phyloP scores from a whole-genome alignment of 2,797 vertebrate species.

The Sebastes oblongus region DNA sequence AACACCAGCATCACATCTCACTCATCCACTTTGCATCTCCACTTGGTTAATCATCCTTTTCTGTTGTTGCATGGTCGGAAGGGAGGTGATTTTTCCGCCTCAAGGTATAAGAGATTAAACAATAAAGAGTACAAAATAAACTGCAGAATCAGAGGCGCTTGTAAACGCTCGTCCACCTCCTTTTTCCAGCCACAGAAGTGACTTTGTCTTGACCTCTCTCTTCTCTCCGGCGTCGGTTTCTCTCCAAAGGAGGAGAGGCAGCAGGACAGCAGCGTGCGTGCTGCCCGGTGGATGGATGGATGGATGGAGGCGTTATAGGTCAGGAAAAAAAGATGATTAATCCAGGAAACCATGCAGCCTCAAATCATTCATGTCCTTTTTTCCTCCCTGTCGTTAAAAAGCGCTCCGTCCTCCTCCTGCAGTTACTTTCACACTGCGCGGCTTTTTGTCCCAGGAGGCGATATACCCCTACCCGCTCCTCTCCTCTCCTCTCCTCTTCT shows the following conservation, averaged over 20 bases:
- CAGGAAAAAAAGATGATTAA: slow-evolving; percentile 9
- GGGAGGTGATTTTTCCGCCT: not conserved
- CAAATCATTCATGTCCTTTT: not conserved
- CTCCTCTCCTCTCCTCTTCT: slow-evolving; percentile 16
- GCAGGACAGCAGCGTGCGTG: slow-evolving; percentile 27
- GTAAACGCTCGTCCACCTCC: not conserved
- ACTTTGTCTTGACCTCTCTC: slow-evolving; percentile 77
- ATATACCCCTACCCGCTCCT: slow-evolving; percentile 59
- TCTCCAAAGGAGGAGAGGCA: slow-evolving; percentile 15
- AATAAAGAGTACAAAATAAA: not conserved
- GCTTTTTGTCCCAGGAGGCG: slow-evolving; percentile 65
- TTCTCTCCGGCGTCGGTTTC: slow-evolving; percentile 19
- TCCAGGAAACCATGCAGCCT: not conserved
- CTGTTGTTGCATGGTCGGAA: not conserved
- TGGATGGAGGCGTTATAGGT: slow-evolving; percentile 27
- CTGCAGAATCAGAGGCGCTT: not conserved
- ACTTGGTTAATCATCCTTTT: slow-evolving; percentile 8
- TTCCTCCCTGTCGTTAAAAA: not conserved
- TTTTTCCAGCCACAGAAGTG: slow-evolving; percentile 53
- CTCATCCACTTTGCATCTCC: slow-evolving; percentile 15
- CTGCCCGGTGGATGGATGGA: slow-evolving; percentile 29
- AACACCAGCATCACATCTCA: slow-evolving; percentile 32
- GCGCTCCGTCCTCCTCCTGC: slow-evolving; percentile 38
- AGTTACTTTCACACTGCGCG: slow-evolving; percentile 68
- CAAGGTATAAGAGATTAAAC: not conserved